Evolutionary conservation across 2,888 invertebrate genomes (phyloP), one percentile per base, ranked within the genome.

Genomic region (Dioctria linearis): DNA sequence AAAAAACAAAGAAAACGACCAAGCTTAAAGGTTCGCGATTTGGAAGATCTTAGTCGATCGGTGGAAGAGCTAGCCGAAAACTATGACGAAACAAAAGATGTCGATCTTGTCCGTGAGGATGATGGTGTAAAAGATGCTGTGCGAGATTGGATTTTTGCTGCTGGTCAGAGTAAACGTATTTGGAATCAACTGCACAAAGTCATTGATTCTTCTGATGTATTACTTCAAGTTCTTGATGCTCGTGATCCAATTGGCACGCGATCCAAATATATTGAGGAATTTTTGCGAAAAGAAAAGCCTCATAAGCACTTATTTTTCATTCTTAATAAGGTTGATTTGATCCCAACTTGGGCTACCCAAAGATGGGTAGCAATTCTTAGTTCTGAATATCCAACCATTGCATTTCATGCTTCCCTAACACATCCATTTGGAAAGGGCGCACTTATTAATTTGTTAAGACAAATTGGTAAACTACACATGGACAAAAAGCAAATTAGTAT

Each of bases 101-200:
- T 92, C 66, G 97, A 98, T 88, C 91, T 97, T 83, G 92, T 96
- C 2, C 92, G 93, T 76, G 96, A 96, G 86, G 95, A 96, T 85
- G 93, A 92, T 42, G 97, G 97, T 42, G 92, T 95, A 5, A 93
- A 92, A 86, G 94, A 94, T 84, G 93, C 95, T 25, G 94, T 95
- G 67, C 92, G 96, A 83, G 99, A 99, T 88, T 97, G 97, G 95
- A 94, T 98, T 2, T 97, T 98, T 93, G 94, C 93, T 76, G 98
- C 98, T 42, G 98, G 99, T 0, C 97, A 98, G 89, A 99, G 98
- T 85, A 96, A 93, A 89, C 92, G 99, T 84, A 98, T 99, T 86
- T 99, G 99, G 99, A 98, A 97, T 90, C 99, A 99, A 88, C 89
- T 99, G 65, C 98, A 99, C 88, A 99, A 99, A 92, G 99, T 99